Evolutionary conservation across 92 coral and sea anemone species (phyloP), one percentile per base, ranked within the genome.

Genomic region (Anthopleura xanthogrammica): DNA sequence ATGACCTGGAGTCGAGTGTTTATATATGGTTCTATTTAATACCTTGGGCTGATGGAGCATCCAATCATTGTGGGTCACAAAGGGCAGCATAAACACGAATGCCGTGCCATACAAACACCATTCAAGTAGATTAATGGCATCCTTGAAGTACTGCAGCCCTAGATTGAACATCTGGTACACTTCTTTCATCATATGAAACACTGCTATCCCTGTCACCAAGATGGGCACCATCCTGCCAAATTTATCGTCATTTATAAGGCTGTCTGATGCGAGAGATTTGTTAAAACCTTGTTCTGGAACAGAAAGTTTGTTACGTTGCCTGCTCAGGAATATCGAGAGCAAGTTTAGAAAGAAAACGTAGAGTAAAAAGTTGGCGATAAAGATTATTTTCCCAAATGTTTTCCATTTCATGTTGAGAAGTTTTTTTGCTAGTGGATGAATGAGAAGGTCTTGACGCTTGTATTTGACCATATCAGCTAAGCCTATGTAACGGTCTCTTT

Each of bases 81-180:
- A 93, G 7, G 98, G 94, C 78, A 87, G 12, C 76, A 91, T 86
- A 82, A 88, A 96, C 40, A 87, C 22, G 50, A 94, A 70, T 3
- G 99, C 88, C 1, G 89, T 77, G 5, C 85, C 42, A 62, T 94
- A 94, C 40, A 94, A 84, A 75, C 87, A 88, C 99, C 99, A 96
- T 23, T 96, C 99, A 0, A 95, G 80, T 19, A 90, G 24, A 81
- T 96, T 96, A 8, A 94, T 77, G 14, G 71, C 7, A 50, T 94
- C 95, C 40, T 75, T 78, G 56, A 92, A 82, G 77, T 96, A 96
- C 7, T 78, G 85, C 20, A 42, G 36, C 41, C 86, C 75, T 77
- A 88, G 86, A 12, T 58, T 58, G 29, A 89, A 7, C 70, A 95
- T 81, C 79, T 95, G 96, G 52, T 84, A 84, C 1, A 94, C 12